These are phyloP conservation scores for Phalloptychus januarius DNA, from an alignment of 2,797 vertebrate genomes.

Conservation along the genomic window DNA sequence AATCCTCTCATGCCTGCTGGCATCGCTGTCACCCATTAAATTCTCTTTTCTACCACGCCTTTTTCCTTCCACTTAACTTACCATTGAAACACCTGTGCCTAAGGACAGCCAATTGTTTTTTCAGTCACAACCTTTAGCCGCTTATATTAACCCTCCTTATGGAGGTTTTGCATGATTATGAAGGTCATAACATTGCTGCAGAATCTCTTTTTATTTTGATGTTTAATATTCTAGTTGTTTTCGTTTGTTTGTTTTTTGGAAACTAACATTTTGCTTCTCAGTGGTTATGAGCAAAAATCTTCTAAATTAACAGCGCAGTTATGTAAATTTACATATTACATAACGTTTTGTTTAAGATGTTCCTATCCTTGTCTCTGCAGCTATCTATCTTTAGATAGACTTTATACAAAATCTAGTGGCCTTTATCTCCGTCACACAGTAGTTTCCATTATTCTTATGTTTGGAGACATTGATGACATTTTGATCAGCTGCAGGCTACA, in stretches of 20 bases:
- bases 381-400: background rate
- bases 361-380: background rate
- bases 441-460: background rate
- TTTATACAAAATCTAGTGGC: background rate
- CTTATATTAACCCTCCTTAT: background rate
- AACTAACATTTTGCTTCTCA: background rate
- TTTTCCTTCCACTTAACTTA: background rate
- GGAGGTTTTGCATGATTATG: background rate
- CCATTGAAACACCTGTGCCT: background rate
- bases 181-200: background rate
- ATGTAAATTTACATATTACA: background rate
- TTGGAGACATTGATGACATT: background rate
- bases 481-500: constrained; percentile 9
- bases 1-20: background rate
- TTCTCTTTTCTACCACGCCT: background rate
- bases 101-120: background rate
- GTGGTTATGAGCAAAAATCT: background rate
- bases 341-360: background rate
- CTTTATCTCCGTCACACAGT: background rate
- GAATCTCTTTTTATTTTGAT: background rate
- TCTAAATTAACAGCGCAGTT: background rate
- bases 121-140: background rate
- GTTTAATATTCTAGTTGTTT: too few relatives aligned
- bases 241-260: background rate
- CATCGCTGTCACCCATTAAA: background rate